These are phyloP conservation scores for Spisula solida DNA, from an alignment of 2,888 invertebrate species.

Conservation along the genomic window DNA sequence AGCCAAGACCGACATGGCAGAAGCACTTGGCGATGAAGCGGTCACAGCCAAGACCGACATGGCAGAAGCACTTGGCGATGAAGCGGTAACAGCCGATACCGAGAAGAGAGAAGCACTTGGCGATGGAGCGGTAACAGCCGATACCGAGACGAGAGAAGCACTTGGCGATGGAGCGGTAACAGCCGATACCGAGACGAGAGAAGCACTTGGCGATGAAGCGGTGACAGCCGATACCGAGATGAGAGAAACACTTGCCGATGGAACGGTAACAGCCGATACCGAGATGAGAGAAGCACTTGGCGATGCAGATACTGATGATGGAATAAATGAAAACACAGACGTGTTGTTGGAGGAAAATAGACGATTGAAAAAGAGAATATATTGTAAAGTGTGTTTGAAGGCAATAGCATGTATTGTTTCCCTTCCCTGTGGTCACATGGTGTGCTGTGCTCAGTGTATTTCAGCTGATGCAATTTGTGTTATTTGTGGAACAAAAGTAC, in stretches of 20 bases:
- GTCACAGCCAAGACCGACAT: no score
- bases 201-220: no score
- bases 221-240: neutral
- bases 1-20: neutral
- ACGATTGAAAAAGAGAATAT: slow-evolving; percentile 33
- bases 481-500: slow-evolving; percentile 37
- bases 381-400: slow-evolving; percentile 56
- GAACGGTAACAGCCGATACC: no score
- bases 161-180: no score
- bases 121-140: no score
- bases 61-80: no score
- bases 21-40: no score
- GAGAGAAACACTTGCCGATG: no score
- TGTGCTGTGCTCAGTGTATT: slow-evolving; percentile 50
- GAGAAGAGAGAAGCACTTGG: no score
- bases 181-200: no score
- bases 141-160: no score
- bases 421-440: slow-evolving; percentile 57
- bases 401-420: slow-evolving; percentile 53
- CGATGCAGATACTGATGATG: neutral
- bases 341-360: slow-evolving; percentile 15
- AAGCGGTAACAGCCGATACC: no score
- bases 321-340: neutral
- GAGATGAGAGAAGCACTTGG: neutral
- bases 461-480: slow-evolving; percentile 42